Conservation (phyloP, 2,888 invertebrate species). For the Erebia palarica region DNA sequence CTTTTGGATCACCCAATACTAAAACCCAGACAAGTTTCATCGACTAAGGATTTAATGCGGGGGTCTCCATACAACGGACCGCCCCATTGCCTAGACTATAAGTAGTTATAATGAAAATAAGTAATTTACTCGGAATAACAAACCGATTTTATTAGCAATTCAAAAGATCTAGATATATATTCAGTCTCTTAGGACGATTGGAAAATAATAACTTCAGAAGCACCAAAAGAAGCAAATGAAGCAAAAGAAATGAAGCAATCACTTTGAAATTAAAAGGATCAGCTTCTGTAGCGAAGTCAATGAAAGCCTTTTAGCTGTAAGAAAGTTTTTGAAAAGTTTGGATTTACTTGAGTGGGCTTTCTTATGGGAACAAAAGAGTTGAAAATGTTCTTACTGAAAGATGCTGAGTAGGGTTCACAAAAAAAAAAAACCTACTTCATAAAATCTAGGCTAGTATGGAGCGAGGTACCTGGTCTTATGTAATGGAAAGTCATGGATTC, state of each 20-base stretch:
- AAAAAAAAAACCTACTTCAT: background rate
- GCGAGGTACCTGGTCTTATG: no score
- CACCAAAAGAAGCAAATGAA: conserved; percentile 4
- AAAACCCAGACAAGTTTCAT: no score
- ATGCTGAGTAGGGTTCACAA: conserved; percentile 6
- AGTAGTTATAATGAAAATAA: background rate
- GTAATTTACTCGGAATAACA: background rate
- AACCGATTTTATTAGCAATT: conserved; percentile 5
- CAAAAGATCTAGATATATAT: background rate
- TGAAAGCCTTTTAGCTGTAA: conserved; percentile 14
- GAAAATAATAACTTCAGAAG: conserved; percentile 3
- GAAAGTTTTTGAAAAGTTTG: conserved; percentile 17
- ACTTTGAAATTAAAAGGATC: conserved; percentile 10
- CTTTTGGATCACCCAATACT: no score
- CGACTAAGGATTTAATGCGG: no score
- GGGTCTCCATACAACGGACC: no score
- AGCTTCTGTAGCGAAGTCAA: conserved; percentile 7
- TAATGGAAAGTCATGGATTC: no score
- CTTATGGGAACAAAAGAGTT: conserved; percentile 18
- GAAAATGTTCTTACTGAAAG: background rate
- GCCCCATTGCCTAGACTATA: no score
- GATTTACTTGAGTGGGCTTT: conserved; percentile 17
- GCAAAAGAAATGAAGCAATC: conserved; percentile 8
- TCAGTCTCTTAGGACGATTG: background rate
- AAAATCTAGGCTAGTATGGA: no score